A percentile compares a stretch with the other conserved stretches of the same genome.
Evolutionary conservation across 2,888 invertebrate genomes (phyloP).

Genomic region (Pinctada fucata): DNA sequence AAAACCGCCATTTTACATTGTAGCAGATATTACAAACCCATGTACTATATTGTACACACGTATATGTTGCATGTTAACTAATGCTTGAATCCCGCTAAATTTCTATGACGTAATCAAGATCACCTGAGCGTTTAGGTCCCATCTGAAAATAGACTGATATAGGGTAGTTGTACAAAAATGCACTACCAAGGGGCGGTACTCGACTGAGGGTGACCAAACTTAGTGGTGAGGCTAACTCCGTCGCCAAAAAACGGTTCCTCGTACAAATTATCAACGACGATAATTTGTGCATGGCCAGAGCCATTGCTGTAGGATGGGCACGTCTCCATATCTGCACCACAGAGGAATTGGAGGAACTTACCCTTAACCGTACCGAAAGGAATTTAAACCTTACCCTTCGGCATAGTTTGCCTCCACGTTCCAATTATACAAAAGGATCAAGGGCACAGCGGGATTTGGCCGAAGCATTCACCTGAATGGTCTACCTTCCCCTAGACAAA

Average conservation of each 20-base stretch:
- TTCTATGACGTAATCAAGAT: too few species aligned
- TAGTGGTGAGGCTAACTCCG: not conserved
- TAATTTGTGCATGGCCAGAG: constrained; percentile 15
- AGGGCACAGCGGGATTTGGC: constrained; percentile 6
- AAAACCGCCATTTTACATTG: too few species aligned
- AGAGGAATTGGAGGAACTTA: not conserved
- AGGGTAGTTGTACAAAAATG: too few species aligned
- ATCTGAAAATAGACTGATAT: too few species aligned
- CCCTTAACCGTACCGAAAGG: not conserved
- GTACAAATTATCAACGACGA: constrained; percentile 18
- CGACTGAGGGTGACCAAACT: not conserved
- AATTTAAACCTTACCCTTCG: not conserved
- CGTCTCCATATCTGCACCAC: not conserved
- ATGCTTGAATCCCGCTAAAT: too few species aligned
- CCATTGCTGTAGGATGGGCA: constrained; percentile 11
- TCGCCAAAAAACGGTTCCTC: constrained; percentile 9
- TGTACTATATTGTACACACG: too few species aligned
- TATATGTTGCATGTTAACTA: too few species aligned
- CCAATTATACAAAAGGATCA: not conserved
- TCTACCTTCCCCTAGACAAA: constrained; percentile 18
- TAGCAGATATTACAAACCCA: too few species aligned
- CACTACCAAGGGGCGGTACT: constrained; percentile 2
- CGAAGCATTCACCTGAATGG: not conserved
- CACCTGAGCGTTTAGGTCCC: not conserved
- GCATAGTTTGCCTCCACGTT: not conserved